phyloP scores from a whole-genome alignment of 2,113 vertebrate species.

The Bos taurus region DNA sequence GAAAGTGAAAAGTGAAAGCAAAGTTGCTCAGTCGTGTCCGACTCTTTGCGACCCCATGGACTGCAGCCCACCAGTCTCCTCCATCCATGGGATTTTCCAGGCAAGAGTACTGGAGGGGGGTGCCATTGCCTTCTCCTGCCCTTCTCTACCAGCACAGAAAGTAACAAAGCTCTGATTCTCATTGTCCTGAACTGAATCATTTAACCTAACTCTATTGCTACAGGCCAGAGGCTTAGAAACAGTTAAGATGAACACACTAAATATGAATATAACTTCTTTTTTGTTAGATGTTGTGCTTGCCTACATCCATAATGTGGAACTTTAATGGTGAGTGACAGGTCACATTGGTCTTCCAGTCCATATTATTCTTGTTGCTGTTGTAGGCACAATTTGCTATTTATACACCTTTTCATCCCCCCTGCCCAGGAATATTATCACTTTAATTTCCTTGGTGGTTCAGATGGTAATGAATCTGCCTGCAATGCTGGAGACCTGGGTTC shows the following conservation, averaged over 20 bases:
- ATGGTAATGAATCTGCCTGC: not conserved
- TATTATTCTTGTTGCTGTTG: not conserved
- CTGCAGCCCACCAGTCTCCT: no score
- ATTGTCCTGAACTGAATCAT: not conserved
- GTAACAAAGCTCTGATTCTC: not conserved
- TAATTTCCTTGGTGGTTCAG: not conserved
- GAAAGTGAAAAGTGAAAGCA: no score
- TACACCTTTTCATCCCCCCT: not conserved
- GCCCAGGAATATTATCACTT: not conserved
- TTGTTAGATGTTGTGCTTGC: not conserved
- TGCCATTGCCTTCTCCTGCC: no score
- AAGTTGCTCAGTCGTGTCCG: no score
- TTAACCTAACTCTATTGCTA: not conserved
- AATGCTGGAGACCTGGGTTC: accelerated
- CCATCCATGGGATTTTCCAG: no score
- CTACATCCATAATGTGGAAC: not conserved
- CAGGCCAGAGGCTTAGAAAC: not conserved
- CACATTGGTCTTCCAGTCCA: not conserved
- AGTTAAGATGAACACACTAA: not conserved
- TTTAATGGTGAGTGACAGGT: not conserved
- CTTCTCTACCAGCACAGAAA: not conserved
- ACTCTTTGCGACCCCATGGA: no score
- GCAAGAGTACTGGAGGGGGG: no score
- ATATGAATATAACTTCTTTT: not conserved
- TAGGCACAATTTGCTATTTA: not conserved